Base-by-base conservation (phyloP, 2,113 vertebrate species). In the Nanorana parkeri region DNA sequence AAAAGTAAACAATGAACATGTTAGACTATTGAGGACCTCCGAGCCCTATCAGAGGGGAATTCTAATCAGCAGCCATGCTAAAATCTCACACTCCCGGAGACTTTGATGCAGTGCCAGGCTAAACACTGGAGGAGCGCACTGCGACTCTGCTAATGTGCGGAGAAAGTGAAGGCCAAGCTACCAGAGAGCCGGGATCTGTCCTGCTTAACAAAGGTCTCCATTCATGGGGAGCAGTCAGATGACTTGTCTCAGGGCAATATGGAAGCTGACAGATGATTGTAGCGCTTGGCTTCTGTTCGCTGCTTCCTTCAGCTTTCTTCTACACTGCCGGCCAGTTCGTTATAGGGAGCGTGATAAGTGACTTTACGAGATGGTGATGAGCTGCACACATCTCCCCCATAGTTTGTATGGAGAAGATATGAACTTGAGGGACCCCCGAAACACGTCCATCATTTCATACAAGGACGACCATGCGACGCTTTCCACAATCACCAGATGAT, bases 51-150 rank as follows among this genome's bases (percentile, higher is more conserved):
- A 26, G 36, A 15, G 67, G 76, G 64, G 64, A 78, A n/a, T 26
- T 78, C 51, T 78, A 55, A 78, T 78, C 76, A 78, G 60, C 26
- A 26, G 28, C 60, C 19, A 24, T 52, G 60, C n/a, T 17, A 52
- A 87, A 86, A 86, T 58, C 82, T 78, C 84, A 69, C 68, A 6
- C 89, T 87, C 85, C 29, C 29, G 0, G 0, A 4, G 0, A 81
- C 91, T 95, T 93, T 95, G 93, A 94, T 91, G 90, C 66, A 4
- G 65, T 85, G 92, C 94, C 95, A 96, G 94, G 81, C 90, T 88
- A 94, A 96, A 95, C 88, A 93, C 23, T 36, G 85, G 87, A 85
- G 89, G 88, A 89, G 92, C 84, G 87, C 86, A 86, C 41, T 7
- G 64, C 72, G 83, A 73, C 77, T 85, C 60, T 0, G 90, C 89